phyloP scores from a whole-genome alignment of 1,140 invertebrate genomes.

The Drosophila kepulauana region DNA sequence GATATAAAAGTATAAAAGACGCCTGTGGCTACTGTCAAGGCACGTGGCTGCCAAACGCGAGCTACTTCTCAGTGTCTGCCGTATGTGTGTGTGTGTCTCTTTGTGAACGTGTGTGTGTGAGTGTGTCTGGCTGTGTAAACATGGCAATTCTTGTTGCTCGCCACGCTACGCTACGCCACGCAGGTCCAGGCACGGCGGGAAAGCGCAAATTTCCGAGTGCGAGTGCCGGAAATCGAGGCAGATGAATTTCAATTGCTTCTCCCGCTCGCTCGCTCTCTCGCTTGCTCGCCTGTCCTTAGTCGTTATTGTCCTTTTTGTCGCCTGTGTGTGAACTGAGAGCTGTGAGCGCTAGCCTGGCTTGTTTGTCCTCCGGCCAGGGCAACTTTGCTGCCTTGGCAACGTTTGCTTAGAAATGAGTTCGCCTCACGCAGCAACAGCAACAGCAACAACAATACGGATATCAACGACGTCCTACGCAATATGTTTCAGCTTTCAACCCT shows the following conservation, averaged over 20 bases:
- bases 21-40: conserved; percentile 45
- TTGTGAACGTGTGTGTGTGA: neutral
- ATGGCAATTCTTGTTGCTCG: conserved; percentile 55
- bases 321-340: neutral
- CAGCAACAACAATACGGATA: conserved; percentile 1
- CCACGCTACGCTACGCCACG: neutral
- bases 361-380: conserved; percentile 63
- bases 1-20: conserved; percentile 29
- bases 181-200: conserved; percentile 35
- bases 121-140: conserved; percentile 45
- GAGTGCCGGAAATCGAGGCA: conserved; percentile 69
- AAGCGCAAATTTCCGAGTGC: conserved; percentile 55
- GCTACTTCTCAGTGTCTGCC: conserved; percentile 5
- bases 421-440: conserved; percentile 61
- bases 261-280: neutral
- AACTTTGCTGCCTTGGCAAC: conserved; percentile 67
- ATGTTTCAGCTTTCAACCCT: conserved; percentile 75
- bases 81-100: neutral
- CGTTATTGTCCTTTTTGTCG: conserved; percentile 37
- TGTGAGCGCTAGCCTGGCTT: conserved; percentile 25
- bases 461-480: conserved; percentile 75
- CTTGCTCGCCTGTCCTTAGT: conserved; percentile 2
- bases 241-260: conserved; percentile 75
- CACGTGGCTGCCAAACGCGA: conserved; percentile 72
- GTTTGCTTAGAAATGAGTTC: conserved; percentile 49